Evolutionary conservation across 2,797 vertebrate genomes (phyloP), one percentile per base, ranked within the genome.

Genomic region (Malurus leucopterus): DNA sequence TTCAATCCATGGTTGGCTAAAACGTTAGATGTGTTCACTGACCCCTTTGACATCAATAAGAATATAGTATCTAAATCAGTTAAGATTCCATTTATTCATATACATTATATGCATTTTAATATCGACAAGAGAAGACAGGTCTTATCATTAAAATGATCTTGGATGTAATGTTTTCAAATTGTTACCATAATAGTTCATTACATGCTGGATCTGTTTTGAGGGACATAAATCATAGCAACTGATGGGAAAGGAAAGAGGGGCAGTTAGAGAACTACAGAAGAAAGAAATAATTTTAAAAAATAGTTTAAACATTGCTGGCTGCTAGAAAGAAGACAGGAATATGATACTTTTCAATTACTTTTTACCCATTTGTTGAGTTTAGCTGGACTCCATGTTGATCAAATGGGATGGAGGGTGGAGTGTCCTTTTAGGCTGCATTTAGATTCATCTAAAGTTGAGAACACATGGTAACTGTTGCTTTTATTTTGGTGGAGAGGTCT

Each of bases 41-140:
- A 94, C 79, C 89, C 89, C 84, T 94, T 90, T 93, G 93, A 93
- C 85, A 84, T 91, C 90, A 74, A 75, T 90, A 87, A 80, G 62
- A 80, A 69, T 20, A 32, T 40, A 80, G 88, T 92, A 91, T 85
- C 82, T 84, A 95, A 87, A 91, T 92, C 84, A 85, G 72, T 92
- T 87, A 85, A 69, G 88, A 55, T 87, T 93, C 49, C 73, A 91
- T 92, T 94, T 95, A 72, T 93, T 86, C 84, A 53, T 80, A 78
- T 61, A 29, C 32, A 29, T 91, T 88, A 74, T 41, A 69, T 78
- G 40, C 36, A 53, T 89, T 93, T 89, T 67, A 80, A 94, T 88
- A 92, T 49, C 57, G 63, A 88, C 41, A 85, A 72, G 79, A 62
- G 67, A 85, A 81, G 90, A 74, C 80, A 86, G 30, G 30, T 85